These are phyloP conservation scores for Nesogale talazaci DNA, from an alignment of 2,113 vertebrate species.

Conservation along the genomic window DNA sequence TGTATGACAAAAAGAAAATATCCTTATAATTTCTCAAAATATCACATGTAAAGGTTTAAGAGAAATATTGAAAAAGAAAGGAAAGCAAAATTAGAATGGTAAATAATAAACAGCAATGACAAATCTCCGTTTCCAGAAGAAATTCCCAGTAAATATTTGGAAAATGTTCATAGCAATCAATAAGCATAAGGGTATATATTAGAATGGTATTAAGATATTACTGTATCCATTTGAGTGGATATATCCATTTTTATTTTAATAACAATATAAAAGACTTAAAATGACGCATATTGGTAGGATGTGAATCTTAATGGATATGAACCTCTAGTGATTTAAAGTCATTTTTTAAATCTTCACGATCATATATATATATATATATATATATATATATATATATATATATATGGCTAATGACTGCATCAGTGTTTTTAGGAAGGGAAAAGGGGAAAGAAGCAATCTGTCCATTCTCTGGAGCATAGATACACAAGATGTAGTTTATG, in stretches of 20 bases:
- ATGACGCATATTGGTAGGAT: slow-evolving; percentile 24
- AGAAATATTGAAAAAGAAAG: neutral
- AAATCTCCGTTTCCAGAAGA: neutral
- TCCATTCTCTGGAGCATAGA: neutral
- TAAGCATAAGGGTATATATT: neutral
- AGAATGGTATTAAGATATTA: neutral
- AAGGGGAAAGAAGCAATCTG: neutral
- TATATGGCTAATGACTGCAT: neutral
- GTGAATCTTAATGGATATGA: slow-evolving; percentile 22
- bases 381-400: too few species aligned
- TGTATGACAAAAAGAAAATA: neutral
- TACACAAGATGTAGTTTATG: neutral
- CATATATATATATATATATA: too few species aligned
- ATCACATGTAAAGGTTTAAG: neutral
- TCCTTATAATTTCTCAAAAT: neutral
- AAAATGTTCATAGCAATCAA: neutral
- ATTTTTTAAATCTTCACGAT: slow-evolving; percentile 28
- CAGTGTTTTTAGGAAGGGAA: slow-evolving; percentile 7
- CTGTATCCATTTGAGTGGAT: neutral
- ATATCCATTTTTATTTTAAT: too few species aligned
- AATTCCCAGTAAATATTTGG: neutral
- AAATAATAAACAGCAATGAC: neutral
- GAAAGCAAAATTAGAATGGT: neutral
- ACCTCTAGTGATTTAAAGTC: slow-evolving; percentile 26
- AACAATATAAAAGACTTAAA: neutral